phyloP scores from a whole-genome alignment of 2,888 invertebrate species.

The Andricus quercusramuli region DNA sequence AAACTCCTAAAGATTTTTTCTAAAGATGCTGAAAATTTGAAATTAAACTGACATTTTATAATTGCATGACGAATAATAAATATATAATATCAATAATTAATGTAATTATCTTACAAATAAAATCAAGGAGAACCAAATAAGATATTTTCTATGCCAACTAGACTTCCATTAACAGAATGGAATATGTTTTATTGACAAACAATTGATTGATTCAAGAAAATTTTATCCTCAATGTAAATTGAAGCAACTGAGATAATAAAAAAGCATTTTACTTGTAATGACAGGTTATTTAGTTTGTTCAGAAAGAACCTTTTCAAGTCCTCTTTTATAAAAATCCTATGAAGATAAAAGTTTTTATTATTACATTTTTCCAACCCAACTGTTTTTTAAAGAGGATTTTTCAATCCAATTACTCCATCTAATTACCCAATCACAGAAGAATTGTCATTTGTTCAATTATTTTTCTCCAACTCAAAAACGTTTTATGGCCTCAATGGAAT shows the following conservation, averaged over 20 bases:
- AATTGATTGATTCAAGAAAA: neutral
- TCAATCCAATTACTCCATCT: neutral
- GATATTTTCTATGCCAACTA: neutral
- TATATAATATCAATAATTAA: too few species aligned
- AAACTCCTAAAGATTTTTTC: too few species aligned
- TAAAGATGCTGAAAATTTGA: too few species aligned
- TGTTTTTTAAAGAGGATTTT: neutral
- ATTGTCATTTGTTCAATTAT: neutral
- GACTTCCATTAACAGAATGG: neutral
- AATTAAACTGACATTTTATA: too few species aligned
- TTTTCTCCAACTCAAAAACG: neutral
- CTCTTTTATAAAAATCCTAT: too few species aligned
- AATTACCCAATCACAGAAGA: too few species aligned
- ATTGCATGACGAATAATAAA: too few species aligned
- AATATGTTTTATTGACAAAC: neutral
- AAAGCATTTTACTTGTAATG: neutral
- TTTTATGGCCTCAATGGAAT: neutral
- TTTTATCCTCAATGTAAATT: neutral
- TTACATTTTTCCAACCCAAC: neutral
- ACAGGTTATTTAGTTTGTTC: too few species aligned
- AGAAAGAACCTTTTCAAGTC: too few species aligned
- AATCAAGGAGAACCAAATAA: neutral
- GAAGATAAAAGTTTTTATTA: neutral
- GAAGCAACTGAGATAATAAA: neutral
- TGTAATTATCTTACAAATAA: neutral